These are phyloP conservation scores for Listronotus bonariensis DNA, from an alignment of 1,140 invertebrate genomes.

Conservation along the genomic window DNA sequence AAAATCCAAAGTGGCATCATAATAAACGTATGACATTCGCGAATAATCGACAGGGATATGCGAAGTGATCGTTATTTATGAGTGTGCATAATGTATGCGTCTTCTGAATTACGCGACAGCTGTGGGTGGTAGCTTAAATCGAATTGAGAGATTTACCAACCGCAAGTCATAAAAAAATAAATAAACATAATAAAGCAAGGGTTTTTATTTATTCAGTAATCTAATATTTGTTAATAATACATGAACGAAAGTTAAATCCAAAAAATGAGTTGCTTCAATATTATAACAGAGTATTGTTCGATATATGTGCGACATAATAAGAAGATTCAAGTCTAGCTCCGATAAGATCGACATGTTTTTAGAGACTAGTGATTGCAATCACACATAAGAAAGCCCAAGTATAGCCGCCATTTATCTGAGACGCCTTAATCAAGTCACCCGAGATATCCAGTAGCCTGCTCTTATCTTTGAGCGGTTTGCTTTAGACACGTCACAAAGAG, in stretches of 20 bases:
- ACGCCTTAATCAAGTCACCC: slow-evolving; percentile 40
- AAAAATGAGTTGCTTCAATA: no score
- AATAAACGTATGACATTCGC: slow-evolving; percentile 28
- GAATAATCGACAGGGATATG: slow-evolving; percentile 29
- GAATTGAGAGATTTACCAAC: no score
- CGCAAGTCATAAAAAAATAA: no score
- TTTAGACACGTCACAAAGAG: slow-evolving; percentile 22
- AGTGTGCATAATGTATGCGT: slow-evolving; percentile 18
- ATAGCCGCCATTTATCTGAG: slow-evolving; percentile 39
- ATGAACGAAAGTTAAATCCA: no score
- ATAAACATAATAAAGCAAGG: no score
- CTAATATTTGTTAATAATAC: no score
- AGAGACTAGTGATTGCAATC: slow-evolving; percentile 40
- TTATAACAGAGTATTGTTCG: no score
- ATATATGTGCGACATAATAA: no score
- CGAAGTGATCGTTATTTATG: slow-evolving; percentile 26
- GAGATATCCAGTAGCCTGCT: slow-evolving; percentile 34
- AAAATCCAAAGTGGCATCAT: slow-evolving; percentile 31
- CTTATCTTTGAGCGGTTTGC: slow-evolving; percentile 30
- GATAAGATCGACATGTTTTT: slow-evolving; percentile 44
- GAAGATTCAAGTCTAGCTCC: background rate
- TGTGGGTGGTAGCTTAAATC: slow-evolving; percentile 3
- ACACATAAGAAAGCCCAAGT: slow-evolving; percentile 36
- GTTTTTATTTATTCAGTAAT: no score
- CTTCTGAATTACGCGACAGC: slow-evolving; percentile 23